Percentiles rank a stretch among this genome's conserved stretches.
phyloP scores from a whole-genome alignment of 2,797 vertebrate genomes.

The Hoplostethus atlanticus region DNA sequence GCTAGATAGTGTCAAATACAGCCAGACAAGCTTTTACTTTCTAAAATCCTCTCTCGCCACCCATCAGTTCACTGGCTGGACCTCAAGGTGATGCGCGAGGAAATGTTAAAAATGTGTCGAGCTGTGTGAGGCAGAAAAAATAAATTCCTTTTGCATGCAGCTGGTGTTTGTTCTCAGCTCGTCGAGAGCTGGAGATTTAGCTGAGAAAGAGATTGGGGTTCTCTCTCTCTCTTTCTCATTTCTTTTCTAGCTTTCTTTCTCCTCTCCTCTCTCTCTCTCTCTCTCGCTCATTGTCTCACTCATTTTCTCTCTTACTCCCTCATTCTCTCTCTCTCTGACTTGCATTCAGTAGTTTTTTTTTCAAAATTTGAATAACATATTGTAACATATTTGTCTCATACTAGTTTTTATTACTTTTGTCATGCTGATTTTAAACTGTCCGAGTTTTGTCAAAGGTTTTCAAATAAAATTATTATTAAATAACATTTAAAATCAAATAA shows the following conservation, averaged over 20 bases:
- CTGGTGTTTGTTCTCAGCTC: too few species aligned
- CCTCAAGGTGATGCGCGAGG: not conserved
- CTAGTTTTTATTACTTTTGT: too few species aligned
- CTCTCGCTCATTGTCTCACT: not conserved
- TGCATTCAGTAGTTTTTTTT: too few species aligned
- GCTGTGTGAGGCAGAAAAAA: not conserved
- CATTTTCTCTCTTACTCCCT: not conserved
- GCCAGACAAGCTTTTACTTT: not conserved
- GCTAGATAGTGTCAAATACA: too few species aligned
- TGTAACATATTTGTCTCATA: too few species aligned
- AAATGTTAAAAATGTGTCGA: not conserved
- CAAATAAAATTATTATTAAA: too few species aligned
- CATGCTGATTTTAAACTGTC: too few species aligned
- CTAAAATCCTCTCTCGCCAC: too few species aligned
- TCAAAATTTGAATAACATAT: too few species aligned
- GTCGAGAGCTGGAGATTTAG: not conserved
- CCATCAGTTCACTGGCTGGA: slow-evolving; percentile 2
- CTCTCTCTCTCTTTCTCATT: not conserved
- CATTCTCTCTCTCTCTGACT: too few species aligned
- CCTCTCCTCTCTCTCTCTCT: not conserved
- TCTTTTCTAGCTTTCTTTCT: not conserved
- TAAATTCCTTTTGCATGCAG: too few species aligned
- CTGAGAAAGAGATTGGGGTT: not conserved
- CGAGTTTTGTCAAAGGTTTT: too few species aligned
- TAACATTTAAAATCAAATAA: not conserved